Percentiles rank a stretch among this genome's conserved stretches.
Conservation (phyloP, 2,797 vertebrate species). For the Cottoperca gobio region DNA sequence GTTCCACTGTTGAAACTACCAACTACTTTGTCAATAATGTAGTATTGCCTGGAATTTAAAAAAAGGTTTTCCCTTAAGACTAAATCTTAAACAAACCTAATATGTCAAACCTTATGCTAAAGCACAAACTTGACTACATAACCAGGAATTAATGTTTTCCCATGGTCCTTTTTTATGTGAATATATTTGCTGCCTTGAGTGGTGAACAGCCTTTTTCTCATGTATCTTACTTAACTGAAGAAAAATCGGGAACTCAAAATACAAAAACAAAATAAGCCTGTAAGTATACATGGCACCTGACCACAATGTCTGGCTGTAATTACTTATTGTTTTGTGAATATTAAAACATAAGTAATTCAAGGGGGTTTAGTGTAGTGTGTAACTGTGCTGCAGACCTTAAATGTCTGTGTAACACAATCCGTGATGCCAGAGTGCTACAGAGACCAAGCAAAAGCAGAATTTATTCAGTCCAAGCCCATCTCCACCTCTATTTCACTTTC, state of each 20-base stretch:
- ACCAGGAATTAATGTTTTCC: not conserved
- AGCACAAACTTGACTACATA: not conserved
- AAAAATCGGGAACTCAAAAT: not conserved
- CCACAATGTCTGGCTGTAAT: not conserved
- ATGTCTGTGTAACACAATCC: not conserved
- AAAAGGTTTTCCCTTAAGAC: conserved; percentile 55
- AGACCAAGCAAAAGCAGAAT: not conserved
- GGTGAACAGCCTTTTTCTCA: not conserved
- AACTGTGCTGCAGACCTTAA: not conserved
- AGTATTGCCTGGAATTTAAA: conserved; percentile 64
- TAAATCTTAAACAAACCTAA: not conserved
- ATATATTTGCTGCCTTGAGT: not conserved
- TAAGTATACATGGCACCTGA: not conserved
- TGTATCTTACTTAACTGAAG: not conserved
- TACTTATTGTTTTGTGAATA: not conserved
- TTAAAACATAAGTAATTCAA: conserved; percentile 18
- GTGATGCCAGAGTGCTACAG: not conserved
- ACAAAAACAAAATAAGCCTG: not conserved
- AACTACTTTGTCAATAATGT: conserved; percentile 74
- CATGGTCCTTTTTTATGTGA: not conserved
- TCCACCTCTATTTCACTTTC: not conserved
- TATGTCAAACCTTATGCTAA: not conserved
- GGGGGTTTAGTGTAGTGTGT: conserved; percentile 11
- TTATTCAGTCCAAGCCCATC: not conserved
- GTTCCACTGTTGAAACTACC: conserved; percentile 52